phyloP scores from a whole-genome alignment of 2,888 invertebrate genomes.

The Trachelus tabidus region DNA sequence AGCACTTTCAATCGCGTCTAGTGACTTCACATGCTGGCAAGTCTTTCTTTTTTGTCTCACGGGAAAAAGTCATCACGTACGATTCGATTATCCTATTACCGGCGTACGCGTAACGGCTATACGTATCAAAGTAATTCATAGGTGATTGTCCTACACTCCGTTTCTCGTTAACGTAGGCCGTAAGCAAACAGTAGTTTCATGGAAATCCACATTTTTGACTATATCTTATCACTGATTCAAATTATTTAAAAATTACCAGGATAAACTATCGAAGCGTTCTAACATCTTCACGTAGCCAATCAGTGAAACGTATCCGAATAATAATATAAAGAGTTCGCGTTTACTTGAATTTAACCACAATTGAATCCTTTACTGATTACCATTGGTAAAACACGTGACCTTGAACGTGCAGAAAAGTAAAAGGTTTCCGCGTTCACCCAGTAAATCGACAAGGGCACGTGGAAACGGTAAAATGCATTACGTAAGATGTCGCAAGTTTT shows the following conservation, averaged over 20 bases:
- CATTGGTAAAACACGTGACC: not conserved
- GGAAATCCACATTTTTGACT: too few relatives aligned
- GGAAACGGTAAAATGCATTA: constrained; percentile 3
- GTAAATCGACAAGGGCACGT: not conserved
- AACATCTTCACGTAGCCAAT: not conserved
- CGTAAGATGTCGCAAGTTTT: not conserved
- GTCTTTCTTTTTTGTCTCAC: not conserved
- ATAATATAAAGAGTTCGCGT: not conserved
- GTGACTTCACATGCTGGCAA: not conserved
- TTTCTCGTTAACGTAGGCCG: not conserved
- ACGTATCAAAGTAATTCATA: not conserved
- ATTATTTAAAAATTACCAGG: not conserved
- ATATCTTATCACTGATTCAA: not conserved
- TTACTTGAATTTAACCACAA: not conserved
- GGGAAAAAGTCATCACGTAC: not conserved
- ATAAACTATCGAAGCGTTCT: not conserved
- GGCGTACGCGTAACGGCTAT: too few relatives aligned
- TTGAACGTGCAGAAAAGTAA: constrained; percentile 8
- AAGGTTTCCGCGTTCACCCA: constrained; percentile 1
- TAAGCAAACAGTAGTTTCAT: not conserved
- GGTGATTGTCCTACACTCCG: not conserved
- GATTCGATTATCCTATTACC: not conserved
- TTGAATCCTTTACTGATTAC: not conserved
- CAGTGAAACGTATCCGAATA: not conserved
- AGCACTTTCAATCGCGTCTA: not conserved